Evolutionary conservation across 1,140 invertebrate genomes (phyloP).

Genomic region (Spodoptera litura): DNA sequence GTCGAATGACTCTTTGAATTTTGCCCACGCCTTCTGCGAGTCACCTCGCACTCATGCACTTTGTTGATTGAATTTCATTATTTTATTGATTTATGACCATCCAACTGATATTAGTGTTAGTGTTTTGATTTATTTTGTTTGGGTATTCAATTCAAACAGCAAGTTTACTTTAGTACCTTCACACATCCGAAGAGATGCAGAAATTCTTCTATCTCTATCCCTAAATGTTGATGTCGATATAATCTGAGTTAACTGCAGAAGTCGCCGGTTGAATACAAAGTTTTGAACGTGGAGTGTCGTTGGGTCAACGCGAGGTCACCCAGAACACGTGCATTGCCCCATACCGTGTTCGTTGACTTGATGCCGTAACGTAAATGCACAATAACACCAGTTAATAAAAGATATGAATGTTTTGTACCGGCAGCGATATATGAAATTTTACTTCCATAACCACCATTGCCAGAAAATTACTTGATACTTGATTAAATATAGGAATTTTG

Average conservation of each 20-base stretch:
- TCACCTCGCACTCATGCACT: slow-evolving; percentile 10
- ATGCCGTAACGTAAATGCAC: background rate
- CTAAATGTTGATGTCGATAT: slow-evolving; percentile 24
- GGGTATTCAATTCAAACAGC: too few species aligned
- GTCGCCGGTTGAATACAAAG: slow-evolving; percentile 22
- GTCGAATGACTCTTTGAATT: slow-evolving; percentile 31
- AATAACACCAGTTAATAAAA: background rate
- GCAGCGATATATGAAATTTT: too few species aligned
- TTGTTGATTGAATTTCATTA: slow-evolving; percentile 15
- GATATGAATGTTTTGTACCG: background rate
- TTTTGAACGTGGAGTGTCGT: slow-evolving; percentile 25
- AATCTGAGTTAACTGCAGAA: background rate
- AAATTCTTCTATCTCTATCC: background rate
- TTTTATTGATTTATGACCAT: background rate
- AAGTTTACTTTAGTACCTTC: background rate
- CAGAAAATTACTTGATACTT: too few species aligned
- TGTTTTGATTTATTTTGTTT: slow-evolving; percentile 10
- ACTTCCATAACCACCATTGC: too few species aligned
- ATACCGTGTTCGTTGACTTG: background rate
- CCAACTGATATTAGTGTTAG: background rate
- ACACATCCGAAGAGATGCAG: too few species aligned
- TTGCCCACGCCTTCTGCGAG: slow-evolving; percentile 39
- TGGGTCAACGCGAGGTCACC: slow-evolving; percentile 27
- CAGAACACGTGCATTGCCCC: slow-evolving; percentile 31
- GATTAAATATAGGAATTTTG: too few species aligned